Conservation (phyloP, 2,888 invertebrate genomes). For the Cylloceria caligata region DNA sequence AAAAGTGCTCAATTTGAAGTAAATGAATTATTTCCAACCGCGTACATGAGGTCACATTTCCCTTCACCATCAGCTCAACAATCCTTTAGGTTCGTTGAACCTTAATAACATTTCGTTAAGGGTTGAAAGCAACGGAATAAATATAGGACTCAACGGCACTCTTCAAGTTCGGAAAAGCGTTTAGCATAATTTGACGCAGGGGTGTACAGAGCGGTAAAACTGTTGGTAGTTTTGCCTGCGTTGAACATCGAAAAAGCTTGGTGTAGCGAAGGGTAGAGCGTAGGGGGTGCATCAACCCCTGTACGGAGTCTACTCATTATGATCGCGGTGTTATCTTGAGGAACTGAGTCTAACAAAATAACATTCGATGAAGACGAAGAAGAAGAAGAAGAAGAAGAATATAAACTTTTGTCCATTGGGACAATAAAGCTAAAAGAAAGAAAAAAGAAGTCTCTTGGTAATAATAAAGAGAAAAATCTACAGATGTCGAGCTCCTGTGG, state of each 20-base stretch:
- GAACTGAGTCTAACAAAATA: slow-evolving; percentile 76
- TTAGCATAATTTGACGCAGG: slow-evolving; percentile 78
- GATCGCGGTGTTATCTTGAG: slow-evolving; percentile 82
- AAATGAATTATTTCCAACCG: neutral
- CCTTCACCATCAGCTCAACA: neutral
- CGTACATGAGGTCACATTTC: no score
- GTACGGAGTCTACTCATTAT: slow-evolving; percentile 79
- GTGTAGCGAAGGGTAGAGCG: slow-evolving; percentile 36
- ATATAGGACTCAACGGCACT: slow-evolving; percentile 47
- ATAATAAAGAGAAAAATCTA: slow-evolving; percentile 38
- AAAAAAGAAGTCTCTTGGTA: slow-evolving; percentile 43
- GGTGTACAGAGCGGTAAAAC: slow-evolving; percentile 51
- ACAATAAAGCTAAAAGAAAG: slow-evolving; percentile 51
- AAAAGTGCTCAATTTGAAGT: no score
- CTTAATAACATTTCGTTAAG: slow-evolving; percentile 40
- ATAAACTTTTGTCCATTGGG: slow-evolving; percentile 65
- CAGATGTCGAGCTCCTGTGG: slow-evolving; percentile 56
- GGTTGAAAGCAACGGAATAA: slow-evolving; percentile 49
- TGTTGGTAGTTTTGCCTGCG: slow-evolving; percentile 59
- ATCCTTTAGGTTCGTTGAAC: slow-evolving; percentile 50
- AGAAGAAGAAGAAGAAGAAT: slow-evolving; percentile 68
- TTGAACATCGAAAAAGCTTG: slow-evolving; percentile 5
- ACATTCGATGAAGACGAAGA: slow-evolving; percentile 69
- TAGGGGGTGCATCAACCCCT: slow-evolving; percentile 51
- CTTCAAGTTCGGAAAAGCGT: slow-evolving; percentile 74